phyloP scores from a whole-genome alignment of 2,797 vertebrate species.

The Mormyrus hasselquistii region DNA sequence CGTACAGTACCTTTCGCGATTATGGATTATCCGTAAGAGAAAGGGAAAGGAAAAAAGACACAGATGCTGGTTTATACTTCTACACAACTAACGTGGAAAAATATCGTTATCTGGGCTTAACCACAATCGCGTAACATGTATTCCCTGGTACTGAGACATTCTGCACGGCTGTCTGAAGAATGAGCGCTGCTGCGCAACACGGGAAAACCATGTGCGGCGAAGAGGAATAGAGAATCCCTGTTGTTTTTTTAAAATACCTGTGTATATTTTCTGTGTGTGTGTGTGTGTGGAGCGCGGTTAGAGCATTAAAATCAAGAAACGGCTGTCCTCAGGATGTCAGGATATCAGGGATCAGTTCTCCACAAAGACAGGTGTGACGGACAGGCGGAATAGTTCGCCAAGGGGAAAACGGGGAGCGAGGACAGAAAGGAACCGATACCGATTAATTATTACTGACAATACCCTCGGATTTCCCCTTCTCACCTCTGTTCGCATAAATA shows the following conservation, averaged over 20 bases:
- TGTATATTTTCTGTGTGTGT: constrained; percentile 12
- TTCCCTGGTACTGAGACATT: constrained; percentile 45
- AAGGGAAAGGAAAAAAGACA: constrained; percentile 22
- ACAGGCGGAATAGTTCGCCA: constrained; percentile 57
- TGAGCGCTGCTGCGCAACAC: constrained; percentile 45
- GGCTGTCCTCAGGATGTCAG: constrained; percentile 69
- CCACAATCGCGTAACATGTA: constrained; percentile 28
- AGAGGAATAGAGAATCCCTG: constrained; percentile 62
- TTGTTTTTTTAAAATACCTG: constrained; percentile 42
- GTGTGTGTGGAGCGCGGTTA: constrained; percentile 28
- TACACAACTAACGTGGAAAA: constrained; percentile 39
- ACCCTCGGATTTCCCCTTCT: constrained; percentile 33
- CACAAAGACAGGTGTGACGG: constrained; percentile 68
- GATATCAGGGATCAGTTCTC: constrained; percentile 52
- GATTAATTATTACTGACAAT: constrained; percentile 38
- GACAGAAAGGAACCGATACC: constrained; percentile 8
- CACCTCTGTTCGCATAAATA: constrained; percentile 43
- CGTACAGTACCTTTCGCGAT: not conserved
- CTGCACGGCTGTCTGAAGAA: constrained; percentile 50
- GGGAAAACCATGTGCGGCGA: constrained; percentile 63
- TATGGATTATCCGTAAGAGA: not conserved
- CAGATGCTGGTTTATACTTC: constrained; percentile 48
- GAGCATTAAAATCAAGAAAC: constrained; percentile 50
- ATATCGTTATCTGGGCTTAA: constrained; percentile 37
- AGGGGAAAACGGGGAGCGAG: constrained; percentile 22